A percentile compares a stretch with the other conserved stretches of the same genome.
phyloP scores from a whole-genome alignment of 2,888 invertebrate species.

The Brenthis daphne region DNA sequence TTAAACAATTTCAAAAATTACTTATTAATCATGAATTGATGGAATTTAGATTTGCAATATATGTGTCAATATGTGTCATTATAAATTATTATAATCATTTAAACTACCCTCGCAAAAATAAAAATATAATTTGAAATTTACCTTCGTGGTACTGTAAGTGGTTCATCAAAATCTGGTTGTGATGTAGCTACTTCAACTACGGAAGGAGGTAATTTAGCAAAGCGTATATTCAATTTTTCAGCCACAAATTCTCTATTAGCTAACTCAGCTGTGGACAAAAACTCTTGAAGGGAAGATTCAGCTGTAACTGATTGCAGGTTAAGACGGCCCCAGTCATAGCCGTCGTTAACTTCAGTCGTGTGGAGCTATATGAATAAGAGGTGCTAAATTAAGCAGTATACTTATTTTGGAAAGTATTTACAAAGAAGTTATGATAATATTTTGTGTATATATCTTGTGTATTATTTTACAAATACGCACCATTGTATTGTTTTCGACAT shows the following conservation, averaged over 20 bases:
- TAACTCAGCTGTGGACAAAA: conserved; percentile 95
- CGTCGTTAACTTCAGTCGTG: conserved; percentile 93
- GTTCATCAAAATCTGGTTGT: conserved; percentile 74
- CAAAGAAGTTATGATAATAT: no score
- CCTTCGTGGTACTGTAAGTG: conserved; percentile 88
- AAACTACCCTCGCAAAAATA: neutral
- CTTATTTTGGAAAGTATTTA: no score
- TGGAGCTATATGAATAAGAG: conserved; percentile 82
- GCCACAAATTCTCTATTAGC: conserved; percentile 97
- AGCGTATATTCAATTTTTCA: conserved; percentile 91
- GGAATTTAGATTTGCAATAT: no score
- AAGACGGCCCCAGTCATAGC: conserved; percentile 94
- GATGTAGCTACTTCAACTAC: conserved; percentile 67
- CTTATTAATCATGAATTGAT: no score
- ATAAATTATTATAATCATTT: no score
- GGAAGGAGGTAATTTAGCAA: conserved; percentile 67
- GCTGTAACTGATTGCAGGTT: conserved; percentile 97
- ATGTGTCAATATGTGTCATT: no score
- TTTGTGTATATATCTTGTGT: conserved; percentile 10
- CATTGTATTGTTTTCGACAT: conserved; percentile 88
- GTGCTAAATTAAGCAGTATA: conserved; percentile 10
- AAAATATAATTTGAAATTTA: conserved; percentile 45
- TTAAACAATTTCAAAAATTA: no score
- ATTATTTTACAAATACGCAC: conserved; percentile 62
- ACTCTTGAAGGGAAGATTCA: conserved; percentile 97